Evolutionary conservation across 2,797 vertebrate species (phyloP), one percentile per base, ranked within the genome.

Genomic region (Psittacula echo): DNA sequence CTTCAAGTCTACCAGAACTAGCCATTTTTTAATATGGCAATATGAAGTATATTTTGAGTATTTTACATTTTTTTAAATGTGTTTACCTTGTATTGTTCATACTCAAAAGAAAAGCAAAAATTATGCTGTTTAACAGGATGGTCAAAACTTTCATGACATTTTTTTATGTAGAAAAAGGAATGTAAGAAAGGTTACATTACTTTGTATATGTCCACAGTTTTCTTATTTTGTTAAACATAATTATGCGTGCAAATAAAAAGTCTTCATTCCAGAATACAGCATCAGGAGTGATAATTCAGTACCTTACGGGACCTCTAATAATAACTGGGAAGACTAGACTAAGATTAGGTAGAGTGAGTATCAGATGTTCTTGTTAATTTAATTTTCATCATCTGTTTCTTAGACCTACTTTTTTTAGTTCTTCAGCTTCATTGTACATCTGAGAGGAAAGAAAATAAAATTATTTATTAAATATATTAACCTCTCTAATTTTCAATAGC

Each of bases 21-120:
- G 6, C 9, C 7, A 65, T n/a, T 91, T 95, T 95, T 93, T 34
- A 67, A 23, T 79, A 75, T 53, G 32, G 7, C 41, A 93, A 54
- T 34, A 32, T 66, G 27, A 3, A 73, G 48, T 45, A 58, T 92
- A 92, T 91, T 94, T 93, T 81, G 10, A 84, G 12, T 75, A 13
- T 47, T 74, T 51, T 64, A 48, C 5, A 71, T 92, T 72, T 94
- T 82, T 1, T 45, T 62, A 67, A 67, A 67, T 30, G 10, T 62
- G 32, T 81, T 94, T 92, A 37, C 24, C 22, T 73, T 87, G 26
- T 83, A n/a, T 39, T 77, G 27, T 87, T 85, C 53, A 72, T 81
- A 11, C 26, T 82, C 24, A 73, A 71, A 96, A 91, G 37, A 79
- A 16, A 34, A 84, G 66, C 70, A 34, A 94, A 91, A 92, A 93